Base-by-base conservation (phyloP, 1,140 invertebrate genomes). In the Cylas formicarius region DNA sequence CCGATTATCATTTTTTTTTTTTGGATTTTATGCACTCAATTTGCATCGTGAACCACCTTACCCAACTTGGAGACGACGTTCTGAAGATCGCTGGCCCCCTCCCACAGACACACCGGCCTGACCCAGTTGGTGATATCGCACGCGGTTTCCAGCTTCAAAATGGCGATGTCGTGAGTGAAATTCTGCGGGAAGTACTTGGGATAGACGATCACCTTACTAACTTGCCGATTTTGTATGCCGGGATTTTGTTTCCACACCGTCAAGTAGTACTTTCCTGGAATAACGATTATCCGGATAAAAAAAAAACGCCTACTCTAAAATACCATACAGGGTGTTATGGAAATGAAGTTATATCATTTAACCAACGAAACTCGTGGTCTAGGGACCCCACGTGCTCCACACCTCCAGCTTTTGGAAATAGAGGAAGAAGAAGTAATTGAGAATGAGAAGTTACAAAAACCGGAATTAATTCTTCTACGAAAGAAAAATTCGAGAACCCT, bases 151-250 rank as follows among this genome's bases (percentile, higher is more conserved):
- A 84, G 52, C 52, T 72, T 70, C 2, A 84, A 48, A 1, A 83
- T 51, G 0, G 80, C 80, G 19, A 84, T 77, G 48, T 84, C 81
- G 48, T 81, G 80, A 39, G 69, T 69, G 50, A 72, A 80, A 2
- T 62, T 69, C 8, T 56, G 62, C 6, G 67, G 63, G 49, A 72
- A 71, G 61, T 79, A 81, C 14, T 75, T 63, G 0, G 77, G 73
- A 58, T 82, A 76, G 1, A 74, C 52, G 24, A 52, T 64, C 11
- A 80, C 75, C 2, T 68, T 60, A 0, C 55, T 44, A 1, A 81
- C 72, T 14, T 55, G 53, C 44, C 45, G 57, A 39, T 63, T 55
- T 53, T 66, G 64, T 11, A 66, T 57, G 8, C 62, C 62, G 0
- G 56, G 52, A 29, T 51, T 63, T 1, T 52, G 46, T 28, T 20